A percentile compares a stretch with the other conserved stretches of the same genome.
These are phyloP conservation scores for Mycalesis mineus DNA, from an alignment of 2,888 invertebrate genomes.

Conservation along the genomic window DNA sequence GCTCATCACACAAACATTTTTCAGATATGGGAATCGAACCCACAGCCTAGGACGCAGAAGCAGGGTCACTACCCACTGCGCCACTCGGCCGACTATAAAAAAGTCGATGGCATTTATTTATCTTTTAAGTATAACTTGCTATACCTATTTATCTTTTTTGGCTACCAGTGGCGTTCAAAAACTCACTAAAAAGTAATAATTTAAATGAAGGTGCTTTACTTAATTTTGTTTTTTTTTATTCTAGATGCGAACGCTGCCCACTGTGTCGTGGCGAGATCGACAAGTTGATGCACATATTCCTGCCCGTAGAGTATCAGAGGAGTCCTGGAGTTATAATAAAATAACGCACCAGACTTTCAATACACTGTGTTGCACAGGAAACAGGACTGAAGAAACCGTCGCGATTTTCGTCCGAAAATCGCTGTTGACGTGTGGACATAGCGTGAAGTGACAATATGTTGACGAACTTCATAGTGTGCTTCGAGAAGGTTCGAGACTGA, in stretches of 20 bases:
- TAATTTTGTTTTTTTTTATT: slow-evolving; percentile 31
- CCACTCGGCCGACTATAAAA: no score
- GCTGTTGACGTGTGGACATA: slow-evolving; percentile 20
- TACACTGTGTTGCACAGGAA: neutral
- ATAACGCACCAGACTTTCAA: slow-evolving; percentile 38
- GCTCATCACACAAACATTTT: no score
- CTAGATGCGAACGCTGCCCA: slow-evolving; percentile 85
- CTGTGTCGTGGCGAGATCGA: slow-evolving; percentile 85
- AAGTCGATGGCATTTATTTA: no score
- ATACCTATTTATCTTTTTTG: no score
- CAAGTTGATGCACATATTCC: slow-evolving; percentile 83
- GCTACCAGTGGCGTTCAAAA: no score
- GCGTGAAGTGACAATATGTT: slow-evolving; percentile 15
- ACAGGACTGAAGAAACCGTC: slow-evolving; percentile 19
- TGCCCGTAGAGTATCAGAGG: slow-evolving; percentile 79
- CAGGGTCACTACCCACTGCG: no score
- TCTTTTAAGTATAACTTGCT: no score
- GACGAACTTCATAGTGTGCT: slow-evolving; percentile 4
- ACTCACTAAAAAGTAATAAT: neutral
- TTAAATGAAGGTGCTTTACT: neutral
- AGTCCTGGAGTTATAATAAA: slow-evolving; percentile 55
- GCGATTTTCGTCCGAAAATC: slow-evolving; percentile 28
- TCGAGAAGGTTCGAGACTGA: neutral
- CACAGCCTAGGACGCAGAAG: no score
- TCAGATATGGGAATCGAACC: no score